Evolutionary conservation across 1,140 invertebrate species (phyloP).

Genomic region (Drosophila pectinifera): DNA sequence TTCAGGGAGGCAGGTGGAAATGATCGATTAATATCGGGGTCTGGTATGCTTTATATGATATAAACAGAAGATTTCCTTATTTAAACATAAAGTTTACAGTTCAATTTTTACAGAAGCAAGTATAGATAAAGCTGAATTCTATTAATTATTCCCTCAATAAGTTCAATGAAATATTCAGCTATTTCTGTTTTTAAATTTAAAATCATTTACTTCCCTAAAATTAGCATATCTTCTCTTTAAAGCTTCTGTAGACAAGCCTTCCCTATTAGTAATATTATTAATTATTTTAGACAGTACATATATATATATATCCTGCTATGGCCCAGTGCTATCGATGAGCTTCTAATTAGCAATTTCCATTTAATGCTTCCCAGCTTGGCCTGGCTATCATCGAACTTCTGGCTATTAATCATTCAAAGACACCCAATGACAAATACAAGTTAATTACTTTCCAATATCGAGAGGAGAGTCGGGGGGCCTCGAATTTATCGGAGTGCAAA

Average conservation of each 20-base stretch:
- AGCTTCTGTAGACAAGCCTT: neutral
- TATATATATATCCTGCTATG: neutral
- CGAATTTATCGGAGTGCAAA: conserved; percentile 57
- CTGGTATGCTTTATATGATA: neutral
- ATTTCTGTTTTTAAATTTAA: too few species aligned
- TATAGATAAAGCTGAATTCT: neutral
- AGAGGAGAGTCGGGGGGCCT: conserved; percentile 8
- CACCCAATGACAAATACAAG: conserved; percentile 45
- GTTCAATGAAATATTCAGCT: neutral
- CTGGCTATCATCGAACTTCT: neutral
- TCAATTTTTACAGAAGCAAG: neutral
- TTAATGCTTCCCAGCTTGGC: neutral
- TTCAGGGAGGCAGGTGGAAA: conserved; percentile 4
- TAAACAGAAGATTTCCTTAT: neutral
- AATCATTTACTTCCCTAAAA: too few species aligned
- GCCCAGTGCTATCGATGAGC: too few species aligned
- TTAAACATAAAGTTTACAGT: neutral
- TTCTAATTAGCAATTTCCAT: conserved; percentile 15
- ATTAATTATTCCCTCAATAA: neutral
- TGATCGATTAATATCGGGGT: conserved; percentile 7
- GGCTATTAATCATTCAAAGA: conserved; percentile 39
- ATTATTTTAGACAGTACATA: neutral
- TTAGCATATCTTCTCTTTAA: too few species aligned
- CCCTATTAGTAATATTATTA: neutral
- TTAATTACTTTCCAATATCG: conserved; percentile 52